Evolutionary conservation across 1,140 invertebrate genomes (phyloP).

Genomic region (Scaptomyza montana): DNA sequence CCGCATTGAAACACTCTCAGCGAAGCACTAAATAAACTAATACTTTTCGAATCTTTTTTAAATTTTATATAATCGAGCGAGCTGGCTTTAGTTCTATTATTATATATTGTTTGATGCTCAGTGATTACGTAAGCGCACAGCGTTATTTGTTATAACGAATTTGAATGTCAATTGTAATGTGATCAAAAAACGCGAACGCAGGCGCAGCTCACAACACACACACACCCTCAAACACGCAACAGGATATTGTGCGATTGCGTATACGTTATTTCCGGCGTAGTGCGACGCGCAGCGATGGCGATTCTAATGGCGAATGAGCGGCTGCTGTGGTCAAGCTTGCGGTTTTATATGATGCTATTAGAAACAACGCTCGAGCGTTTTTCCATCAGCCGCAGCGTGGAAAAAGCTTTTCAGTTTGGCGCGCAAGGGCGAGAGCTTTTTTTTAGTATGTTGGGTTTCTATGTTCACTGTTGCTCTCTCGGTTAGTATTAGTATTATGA

Average conservation of each 20-base stretch:
- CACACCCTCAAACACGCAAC: slow-evolving; percentile 20
- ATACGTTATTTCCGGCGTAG: slow-evolving; percentile 46
- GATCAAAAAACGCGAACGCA: slow-evolving; percentile 21
- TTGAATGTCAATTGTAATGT: slow-evolving; percentile 56
- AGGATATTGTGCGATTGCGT: slow-evolving; percentile 54
- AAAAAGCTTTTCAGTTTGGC: slow-evolving; percentile 23
- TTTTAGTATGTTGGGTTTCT: neutral
- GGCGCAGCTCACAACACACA: slow-evolving; percentile 6
- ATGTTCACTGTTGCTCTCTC: slow-evolving; percentile 14
- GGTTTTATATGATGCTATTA: slow-evolving; percentile 70
- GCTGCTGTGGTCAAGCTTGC: slow-evolving; percentile 74
- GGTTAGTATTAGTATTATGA: slow-evolving; percentile 4
- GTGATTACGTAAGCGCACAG: slow-evolving; percentile 57
- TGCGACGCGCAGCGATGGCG: slow-evolving; percentile 59
- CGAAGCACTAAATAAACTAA: slow-evolving; percentile 35
- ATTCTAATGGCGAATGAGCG: slow-evolving; percentile 78
- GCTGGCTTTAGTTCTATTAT: slow-evolving; percentile 23
- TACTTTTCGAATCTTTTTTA: slow-evolving; percentile 2
- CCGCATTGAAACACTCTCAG: slow-evolving; percentile 42
- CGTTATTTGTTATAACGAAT: slow-evolving; percentile 6
- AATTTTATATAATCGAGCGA: slow-evolving; percentile 33
- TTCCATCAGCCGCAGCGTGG: slow-evolving; percentile 1
- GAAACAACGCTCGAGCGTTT: slow-evolving; percentile 49
- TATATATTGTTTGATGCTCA: slow-evolving; percentile 24
- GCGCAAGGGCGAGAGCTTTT: slow-evolving; percentile 40